Base-by-base conservation (phyloP, 1,140 invertebrate genomes). In the Lepidurus apus region DNA sequence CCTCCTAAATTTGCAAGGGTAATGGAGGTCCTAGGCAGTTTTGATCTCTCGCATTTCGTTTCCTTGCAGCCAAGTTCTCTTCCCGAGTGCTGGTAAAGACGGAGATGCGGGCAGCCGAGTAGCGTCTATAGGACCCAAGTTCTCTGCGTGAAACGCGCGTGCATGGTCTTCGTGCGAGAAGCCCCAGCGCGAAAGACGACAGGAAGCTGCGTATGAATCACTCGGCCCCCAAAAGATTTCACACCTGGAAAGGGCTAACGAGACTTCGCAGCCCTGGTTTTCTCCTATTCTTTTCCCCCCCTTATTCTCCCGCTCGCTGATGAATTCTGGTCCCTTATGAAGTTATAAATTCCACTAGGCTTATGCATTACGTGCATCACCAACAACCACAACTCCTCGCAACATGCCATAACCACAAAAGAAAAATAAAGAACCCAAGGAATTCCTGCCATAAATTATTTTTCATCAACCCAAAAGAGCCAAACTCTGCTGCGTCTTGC, bases 311-410 rank as follows among this genome's bases (percentile, higher is more conserved):
- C 13, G 53, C n/a, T 13, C 53, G 53, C 21, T 65, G 53, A 65
- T 65, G 53, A 65, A 65, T 65, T 65, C 53, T 65, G 6, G 53
- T 65, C 53, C 53, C 53, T 65, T 65, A 65, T 65, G 53, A 65
- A 65, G 53, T 65, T 65, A 65, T 65, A 65, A 65, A 65, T 65
- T 65, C 53, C 53, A 65, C 53, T 65, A 65, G 53, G 53, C 53
- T 65, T 65, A 65, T 65, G 53, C 53, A 65, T 65, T 65, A 65
- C 8, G 47, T 65, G 53, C 53, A 65, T 65, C 53, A 65, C 53
- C 21, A 65, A 65, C 53, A 65, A 65, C 53, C 53, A 65, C 53
- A 65, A 65, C 53, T 65, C 53, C n/a, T 65, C 53, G 53, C 53
- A 65, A 65, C 53, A 65, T 65, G 53, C 53, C 53, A 65, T 65